Evolutionary conservation across 2,797 vertebrate species (phyloP).

Genomic region (Alauda arvensis): DNA sequence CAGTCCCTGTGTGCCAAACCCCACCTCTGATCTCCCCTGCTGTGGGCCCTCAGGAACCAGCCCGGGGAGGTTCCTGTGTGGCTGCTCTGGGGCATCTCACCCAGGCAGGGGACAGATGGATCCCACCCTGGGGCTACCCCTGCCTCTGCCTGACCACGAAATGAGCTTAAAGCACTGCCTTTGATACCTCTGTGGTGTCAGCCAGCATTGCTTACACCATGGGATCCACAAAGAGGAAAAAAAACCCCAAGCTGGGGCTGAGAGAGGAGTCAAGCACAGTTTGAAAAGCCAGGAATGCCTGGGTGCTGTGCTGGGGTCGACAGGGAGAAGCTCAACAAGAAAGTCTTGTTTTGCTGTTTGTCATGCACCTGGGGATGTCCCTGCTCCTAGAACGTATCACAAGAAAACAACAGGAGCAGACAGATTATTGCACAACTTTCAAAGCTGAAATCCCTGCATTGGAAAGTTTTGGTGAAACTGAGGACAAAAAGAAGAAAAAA

Average conservation of each 20-base stretch:
- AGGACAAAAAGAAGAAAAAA: neutral
- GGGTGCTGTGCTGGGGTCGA: neutral
- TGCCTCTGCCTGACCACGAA: neutral
- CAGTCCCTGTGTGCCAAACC: neutral
- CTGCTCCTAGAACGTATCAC: fast-evolving
- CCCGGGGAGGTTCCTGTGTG: fast-evolving
- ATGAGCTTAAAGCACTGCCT: neutral
- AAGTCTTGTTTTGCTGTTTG: neutral
- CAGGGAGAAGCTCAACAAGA: neutral
- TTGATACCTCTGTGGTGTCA: neutral
- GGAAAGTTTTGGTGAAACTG: neutral
- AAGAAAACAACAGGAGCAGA: neutral
- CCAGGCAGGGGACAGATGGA: neutral
- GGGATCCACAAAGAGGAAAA: neutral
- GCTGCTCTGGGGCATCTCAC: neutral
- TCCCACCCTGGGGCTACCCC: neutral
- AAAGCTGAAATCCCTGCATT: neutral
- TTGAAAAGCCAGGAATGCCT: neutral
- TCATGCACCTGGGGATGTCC: neutral
- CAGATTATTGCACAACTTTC: neutral
- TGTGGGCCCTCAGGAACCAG: neutral
- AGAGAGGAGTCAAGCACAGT: neutral
- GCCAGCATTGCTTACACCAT: fast-evolving
- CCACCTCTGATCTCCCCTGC: neutral
- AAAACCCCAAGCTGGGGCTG: neutral